Base-by-base conservation (phyloP, 2,888 invertebrate genomes). In the Nomada lathburiana region DNA sequence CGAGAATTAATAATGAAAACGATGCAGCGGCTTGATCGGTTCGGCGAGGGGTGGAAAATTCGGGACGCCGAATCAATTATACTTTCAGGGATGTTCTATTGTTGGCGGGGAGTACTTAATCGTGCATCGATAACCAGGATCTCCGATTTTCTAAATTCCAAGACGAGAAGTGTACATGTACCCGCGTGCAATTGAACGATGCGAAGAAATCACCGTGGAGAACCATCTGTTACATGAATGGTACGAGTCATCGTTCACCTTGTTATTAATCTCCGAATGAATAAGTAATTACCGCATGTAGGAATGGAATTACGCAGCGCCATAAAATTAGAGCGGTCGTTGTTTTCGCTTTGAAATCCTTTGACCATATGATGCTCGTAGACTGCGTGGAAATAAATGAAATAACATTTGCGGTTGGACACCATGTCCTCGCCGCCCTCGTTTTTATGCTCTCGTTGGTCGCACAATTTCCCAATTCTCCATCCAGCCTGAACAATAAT, bases 1-100 rank as follows among this genome's bases (percentile, higher is more conserved):
- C 63, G 64, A 2, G 29, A 47, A 69, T 78, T 65, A 70, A 65
- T 20, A 53, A 57, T 36, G 69, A 57, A 67, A 70, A 76, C 60
- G 50, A 55, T 44, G 55, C 11, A 63, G 47, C 4, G 26, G 11
- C 36, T 7, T 18, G 29, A 52, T 9, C 50, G 50, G 50, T 65
- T 29, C 26, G 29, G 9, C 65, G 36, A 36, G 1, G 11, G 29
- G 29, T 5, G 23, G 16, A 16, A 44, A 9, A 63, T 26, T 47
- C 26, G 47, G 9, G 11, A 26, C 59, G n/a, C 2, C 29, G n/a
- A 1, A 11, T 23, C 60, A 47, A 16, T 60, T 60, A 20, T n/a
- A 60, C 47, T 20, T 29, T 5, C 13, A 16, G 0, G 16, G 16
- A 20, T 50, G 16, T 69, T 26, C 2, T 10, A 26, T 26, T 44